Percentiles rank a stretch among this genome's conserved stretches.
Evolutionary conservation across 2,888 invertebrate species (phyloP).

Genomic region (Galerucella pusilla): DNA sequence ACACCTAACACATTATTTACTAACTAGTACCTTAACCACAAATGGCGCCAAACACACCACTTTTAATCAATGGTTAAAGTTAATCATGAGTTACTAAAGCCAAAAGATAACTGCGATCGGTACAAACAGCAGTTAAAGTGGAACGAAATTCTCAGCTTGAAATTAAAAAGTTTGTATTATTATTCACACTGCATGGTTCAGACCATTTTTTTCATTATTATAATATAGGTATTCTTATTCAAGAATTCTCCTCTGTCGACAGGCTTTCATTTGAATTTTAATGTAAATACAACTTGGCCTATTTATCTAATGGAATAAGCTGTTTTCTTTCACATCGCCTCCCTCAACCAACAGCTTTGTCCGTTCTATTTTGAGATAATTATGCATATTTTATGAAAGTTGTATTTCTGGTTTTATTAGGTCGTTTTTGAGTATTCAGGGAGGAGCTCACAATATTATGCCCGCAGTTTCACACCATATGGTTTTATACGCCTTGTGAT

Average conservation of each 20-base stretch:
- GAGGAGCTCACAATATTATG: not conserved
- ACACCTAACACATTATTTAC: no score
- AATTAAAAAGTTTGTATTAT: not conserved
- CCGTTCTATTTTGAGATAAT: not conserved
- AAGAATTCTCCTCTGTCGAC: not conserved
- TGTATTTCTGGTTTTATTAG: not conserved
- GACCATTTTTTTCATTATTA: not conserved
- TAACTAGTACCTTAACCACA: no score
- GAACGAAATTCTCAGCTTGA: not conserved
- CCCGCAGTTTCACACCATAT: not conserved
- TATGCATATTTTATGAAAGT: conserved; percentile 4
- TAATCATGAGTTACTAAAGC: no score
- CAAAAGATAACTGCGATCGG: no score
- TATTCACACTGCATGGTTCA: not conserved
- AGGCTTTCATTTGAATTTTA: not conserved
- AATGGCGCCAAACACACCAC: no score
- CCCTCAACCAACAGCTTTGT: not conserved
- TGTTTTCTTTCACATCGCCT: not conserved
- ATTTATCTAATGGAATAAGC: conserved; percentile 1
- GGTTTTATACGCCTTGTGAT: not conserved
- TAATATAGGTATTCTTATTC: not conserved
- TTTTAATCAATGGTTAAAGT: no score
- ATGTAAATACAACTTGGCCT: not conserved
- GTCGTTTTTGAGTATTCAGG: not conserved
- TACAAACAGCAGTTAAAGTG: no score